Base-by-base conservation (phyloP, 2,888 invertebrate genomes). In the Megastigmus dorsalis region DNA sequence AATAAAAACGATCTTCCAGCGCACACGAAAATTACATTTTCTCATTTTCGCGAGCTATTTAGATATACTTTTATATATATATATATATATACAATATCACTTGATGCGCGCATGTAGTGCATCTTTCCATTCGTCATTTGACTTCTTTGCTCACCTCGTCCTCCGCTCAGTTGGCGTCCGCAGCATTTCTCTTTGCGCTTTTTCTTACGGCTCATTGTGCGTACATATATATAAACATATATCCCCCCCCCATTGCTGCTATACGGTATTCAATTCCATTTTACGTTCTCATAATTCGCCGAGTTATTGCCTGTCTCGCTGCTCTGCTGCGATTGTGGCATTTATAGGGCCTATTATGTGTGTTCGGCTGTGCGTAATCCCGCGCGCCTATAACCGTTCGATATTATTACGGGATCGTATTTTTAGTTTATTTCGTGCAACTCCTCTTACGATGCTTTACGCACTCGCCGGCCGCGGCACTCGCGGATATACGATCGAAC, bases 201-300 rank as follows among this genome's bases (percentile, higher is more conserved):
- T 30, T 18, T 30, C 36, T 36, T 20, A 30, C 18, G n/a, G 20
- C 28, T 20, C 43, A 33, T 55, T 33, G 41, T 26, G 23, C 13
- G 15, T 28, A 13, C n/a, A n/a, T n/a, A n/a, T n/a, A n/a, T n/a
- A n/a, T n/a, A n/a, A n/a, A n/a, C n/a, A n/a, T n/a, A n/a, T n/a
- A n/a, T n/a, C n/a, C n/a, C n/a, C n/a, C n/a, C n/a, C 41, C 6
- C 30, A 45, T 60, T 30, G 30, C 9, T 28, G 1, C n/a, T 18
- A 23, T 43, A 23, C 3, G 18, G 15, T 20, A 18, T 48, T 15
- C 43, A 57, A 68, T 36, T n/a, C 52, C 10, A 41, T 30, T 69
- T 50, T 41, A 52, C 69, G 43, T 38, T 70, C 62, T 62, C 30
- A 38, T 70, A 70, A 70, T 70, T 70, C 62, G 18, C 43, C 38